phyloP scores from a whole-genome alignment of 2,888 invertebrate species.

The Aspidiotus destructor region DNA sequence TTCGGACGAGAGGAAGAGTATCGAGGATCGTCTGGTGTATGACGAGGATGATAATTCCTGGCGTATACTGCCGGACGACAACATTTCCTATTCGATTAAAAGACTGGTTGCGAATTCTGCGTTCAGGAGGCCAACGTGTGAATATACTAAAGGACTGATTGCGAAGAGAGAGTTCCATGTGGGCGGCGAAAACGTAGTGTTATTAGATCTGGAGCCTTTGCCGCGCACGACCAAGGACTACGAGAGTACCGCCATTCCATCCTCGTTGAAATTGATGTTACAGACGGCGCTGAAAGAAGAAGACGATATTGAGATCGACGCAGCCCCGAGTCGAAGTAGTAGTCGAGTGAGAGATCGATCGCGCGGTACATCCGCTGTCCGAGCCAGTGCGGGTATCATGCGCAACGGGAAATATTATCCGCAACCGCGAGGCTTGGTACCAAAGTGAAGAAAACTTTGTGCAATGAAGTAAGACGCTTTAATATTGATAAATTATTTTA shows the following conservation, averaged over 20 bases:
- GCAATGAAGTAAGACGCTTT: background rate
- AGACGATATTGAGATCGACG: constrained; percentile 39
- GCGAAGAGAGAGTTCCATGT: constrained; percentile 26
- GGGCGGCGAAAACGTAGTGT: constrained; percentile 58
- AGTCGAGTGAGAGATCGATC: constrained; percentile 34
- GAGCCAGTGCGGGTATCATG: constrained; percentile 33
- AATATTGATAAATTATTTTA: no score
- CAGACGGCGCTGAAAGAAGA: constrained; percentile 50
- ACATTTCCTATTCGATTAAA: constrained; percentile 35
- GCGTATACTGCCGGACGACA: constrained; percentile 44
- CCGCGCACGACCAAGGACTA: constrained; percentile 66
- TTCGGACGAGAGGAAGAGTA: constrained; percentile 63
- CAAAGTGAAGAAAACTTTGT: constrained; percentile 36
- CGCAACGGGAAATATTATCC: constrained; percentile 37
- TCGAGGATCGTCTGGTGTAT: constrained; percentile 62
- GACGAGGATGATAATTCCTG: constrained; percentile 77
- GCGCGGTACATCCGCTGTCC: constrained; percentile 30
- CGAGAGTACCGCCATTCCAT: constrained; percentile 59
- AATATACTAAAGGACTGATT: constrained; percentile 34
- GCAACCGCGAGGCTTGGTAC: constrained; percentile 39
- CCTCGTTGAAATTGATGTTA: constrained; percentile 58
- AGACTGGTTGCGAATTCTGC: constrained; percentile 37
- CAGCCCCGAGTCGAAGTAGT: constrained; percentile 34
- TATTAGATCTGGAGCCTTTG: constrained; percentile 65
- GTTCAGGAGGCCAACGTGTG: constrained; percentile 51